A percentile compares a stretch with the other conserved stretches of the same genome.
Evolutionary conservation across 2,113 vertebrate species (phyloP).

Genomic region (pig (Sus scrofa)): T2T-Sscrofa CM000823.6:4723501-4724000

Average conservation of each 20-base stretch:
- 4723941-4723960: neutral
- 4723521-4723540: constrained; percentile 95
- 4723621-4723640: constrained; percentile 96
- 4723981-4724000: neutral
- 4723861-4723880: neutral
- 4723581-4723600: constrained; percentile 98
- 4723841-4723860: neutral
- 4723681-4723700: neutral
- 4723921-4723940: neutral
- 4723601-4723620: constrained; percentile 98
- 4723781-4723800: neutral
- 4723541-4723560: constrained; percentile 99
- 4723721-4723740: neutral
- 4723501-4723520: constrained; percentile 94
- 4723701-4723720: neutral
- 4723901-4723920: constrained; percentile 42
- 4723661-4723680: neutral
- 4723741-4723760: neutral
- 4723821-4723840: neutral
- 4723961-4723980: neutral
- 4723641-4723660: constrained; percentile 87
- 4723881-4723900: constrained; percentile 43
- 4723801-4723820: neutral
- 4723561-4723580: constrained; percentile 97
- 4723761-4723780: neutral